Evolutionary conservation across 1,140 invertebrate species (phyloP).

Genomic region (Diachasmimorpha longicaudata): DNA sequence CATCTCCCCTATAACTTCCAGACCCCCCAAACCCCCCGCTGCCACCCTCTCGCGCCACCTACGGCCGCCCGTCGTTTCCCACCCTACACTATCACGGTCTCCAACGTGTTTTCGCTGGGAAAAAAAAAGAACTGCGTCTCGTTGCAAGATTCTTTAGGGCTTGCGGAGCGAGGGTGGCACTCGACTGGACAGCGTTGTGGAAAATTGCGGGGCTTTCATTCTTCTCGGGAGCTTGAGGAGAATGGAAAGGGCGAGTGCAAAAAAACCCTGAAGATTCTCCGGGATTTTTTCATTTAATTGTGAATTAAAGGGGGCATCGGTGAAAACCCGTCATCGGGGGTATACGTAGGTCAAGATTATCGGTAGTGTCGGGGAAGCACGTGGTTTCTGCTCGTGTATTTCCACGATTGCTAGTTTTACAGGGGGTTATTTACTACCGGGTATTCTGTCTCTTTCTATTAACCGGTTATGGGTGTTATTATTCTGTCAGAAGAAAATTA

Average conservation of each 20-base stretch:
- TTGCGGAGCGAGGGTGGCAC: background rate
- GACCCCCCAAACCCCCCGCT: no score
- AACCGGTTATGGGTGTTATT: slow-evolving; percentile 54
- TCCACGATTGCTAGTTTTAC: slow-evolving; percentile 15
- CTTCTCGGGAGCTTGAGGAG: background rate
- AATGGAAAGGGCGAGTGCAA: background rate
- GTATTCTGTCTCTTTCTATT: slow-evolving; percentile 44
- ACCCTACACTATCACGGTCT: slow-evolving; percentile 11
- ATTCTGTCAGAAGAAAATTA: slow-evolving; percentile 47
- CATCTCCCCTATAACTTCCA: background rate
- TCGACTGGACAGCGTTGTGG: slow-evolving; percentile 25
- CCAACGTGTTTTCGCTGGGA: slow-evolving; percentile 27
- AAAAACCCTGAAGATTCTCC: background rate
- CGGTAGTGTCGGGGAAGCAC: background rate
- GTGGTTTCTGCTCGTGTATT: slow-evolving; percentile 7
- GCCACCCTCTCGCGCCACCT: background rate
- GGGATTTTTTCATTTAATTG: background rate
- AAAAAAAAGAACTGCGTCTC: slow-evolving; percentile 21
- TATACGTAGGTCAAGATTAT: slow-evolving; percentile 34
- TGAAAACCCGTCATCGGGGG: background rate
- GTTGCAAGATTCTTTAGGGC: slow-evolving; percentile 26
- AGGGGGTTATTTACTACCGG: background rate
- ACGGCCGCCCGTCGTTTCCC: slow-evolving; percentile 9
- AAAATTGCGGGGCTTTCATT: slow-evolving; percentile 30
- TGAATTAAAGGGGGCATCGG: background rate